Percentiles rank a stretch among this genome's conserved stretches.
Conservation (phyloP, 1,140 invertebrate genomes). For the Adoxophyes honmai region DNA sequence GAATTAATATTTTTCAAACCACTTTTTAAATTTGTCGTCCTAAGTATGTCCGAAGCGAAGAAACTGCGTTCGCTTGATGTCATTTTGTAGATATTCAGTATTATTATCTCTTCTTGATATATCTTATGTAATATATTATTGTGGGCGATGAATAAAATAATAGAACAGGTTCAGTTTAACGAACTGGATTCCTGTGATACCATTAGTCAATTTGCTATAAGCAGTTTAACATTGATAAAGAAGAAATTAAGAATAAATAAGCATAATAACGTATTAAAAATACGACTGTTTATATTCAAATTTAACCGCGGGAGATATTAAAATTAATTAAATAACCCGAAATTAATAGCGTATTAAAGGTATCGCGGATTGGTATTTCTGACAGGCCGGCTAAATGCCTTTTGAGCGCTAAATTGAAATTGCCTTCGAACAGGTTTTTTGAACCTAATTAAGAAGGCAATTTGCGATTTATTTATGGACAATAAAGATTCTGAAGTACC, state of each 20-base stretch:
- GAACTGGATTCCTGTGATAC: too few species aligned
- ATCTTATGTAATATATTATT: too few species aligned
- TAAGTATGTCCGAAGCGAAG: too few species aligned
- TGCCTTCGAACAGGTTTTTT: slow-evolving; percentile 38
- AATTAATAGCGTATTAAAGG: neutral
- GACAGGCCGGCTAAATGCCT: slow-evolving; percentile 11
- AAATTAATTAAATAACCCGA: neutral
- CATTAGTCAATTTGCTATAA: too few species aligned
- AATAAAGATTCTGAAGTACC: slow-evolving; percentile 48
- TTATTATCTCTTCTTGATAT: too few species aligned
- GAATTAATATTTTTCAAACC: too few species aligned
- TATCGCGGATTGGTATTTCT: neutral
- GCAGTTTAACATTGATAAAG: neutral
- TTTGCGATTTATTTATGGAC: slow-evolving; percentile 65
- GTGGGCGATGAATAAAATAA: too few species aligned
- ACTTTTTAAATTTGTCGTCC: too few species aligned
- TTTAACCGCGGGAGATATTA: neutral
- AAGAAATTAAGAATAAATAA: neutral
- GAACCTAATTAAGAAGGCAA: slow-evolving; percentile 65
- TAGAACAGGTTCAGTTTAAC: too few species aligned
- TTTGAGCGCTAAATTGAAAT: slow-evolving; percentile 34
- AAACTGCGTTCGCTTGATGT: too few species aligned
- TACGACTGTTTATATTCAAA: neutral
- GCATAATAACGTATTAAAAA: neutral
- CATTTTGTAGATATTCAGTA: too few species aligned